Conservation (phyloP, 2,888 invertebrate species). For the Apantesis nais region DNA sequence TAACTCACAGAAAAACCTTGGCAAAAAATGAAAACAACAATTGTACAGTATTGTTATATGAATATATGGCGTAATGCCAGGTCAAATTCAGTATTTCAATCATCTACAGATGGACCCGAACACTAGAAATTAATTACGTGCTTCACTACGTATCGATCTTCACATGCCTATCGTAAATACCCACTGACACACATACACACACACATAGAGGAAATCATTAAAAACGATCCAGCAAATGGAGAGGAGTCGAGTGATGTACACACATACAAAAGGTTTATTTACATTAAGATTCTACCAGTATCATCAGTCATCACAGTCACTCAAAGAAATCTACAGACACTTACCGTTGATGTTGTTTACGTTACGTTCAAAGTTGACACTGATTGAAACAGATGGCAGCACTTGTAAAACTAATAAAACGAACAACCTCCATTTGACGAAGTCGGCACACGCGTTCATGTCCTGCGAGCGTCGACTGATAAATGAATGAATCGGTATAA, state of each 20-base stretch:
- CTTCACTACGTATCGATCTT: not conserved
- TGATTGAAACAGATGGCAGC: conserved; percentile 28
- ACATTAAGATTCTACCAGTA: not conserved
- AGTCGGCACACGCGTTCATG: conserved; percentile 18
- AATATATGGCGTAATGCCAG: too few relatives aligned
- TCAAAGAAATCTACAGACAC: conserved; percentile 5
- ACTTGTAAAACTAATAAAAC: conserved; percentile 9
- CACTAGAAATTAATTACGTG: not conserved
- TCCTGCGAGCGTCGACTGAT: conserved; percentile 15
- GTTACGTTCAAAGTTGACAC: conserved; percentile 10
- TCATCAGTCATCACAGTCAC: conserved; percentile 1
- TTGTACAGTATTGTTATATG: too few relatives aligned
- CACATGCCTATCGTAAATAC: too few relatives aligned
- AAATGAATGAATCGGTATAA: conserved; percentile 4
- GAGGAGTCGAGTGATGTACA: not conserved
- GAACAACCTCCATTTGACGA: conserved; percentile 7
- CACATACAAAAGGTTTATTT: not conserved
- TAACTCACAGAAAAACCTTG: too few relatives aligned
- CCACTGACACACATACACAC: not conserved
- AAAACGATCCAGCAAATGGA: not conserved
- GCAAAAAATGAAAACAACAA: too few relatives aligned
- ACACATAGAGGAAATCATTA: not conserved
- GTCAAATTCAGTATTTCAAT: too few relatives aligned
- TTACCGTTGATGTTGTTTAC: conserved; percentile 12
- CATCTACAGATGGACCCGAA: too few relatives aligned